A percentile compares a stretch with the other conserved stretches of the same genome.
Conservation (phyloP, 2,888 invertebrate genomes). For the Baccha elongata region DNA sequence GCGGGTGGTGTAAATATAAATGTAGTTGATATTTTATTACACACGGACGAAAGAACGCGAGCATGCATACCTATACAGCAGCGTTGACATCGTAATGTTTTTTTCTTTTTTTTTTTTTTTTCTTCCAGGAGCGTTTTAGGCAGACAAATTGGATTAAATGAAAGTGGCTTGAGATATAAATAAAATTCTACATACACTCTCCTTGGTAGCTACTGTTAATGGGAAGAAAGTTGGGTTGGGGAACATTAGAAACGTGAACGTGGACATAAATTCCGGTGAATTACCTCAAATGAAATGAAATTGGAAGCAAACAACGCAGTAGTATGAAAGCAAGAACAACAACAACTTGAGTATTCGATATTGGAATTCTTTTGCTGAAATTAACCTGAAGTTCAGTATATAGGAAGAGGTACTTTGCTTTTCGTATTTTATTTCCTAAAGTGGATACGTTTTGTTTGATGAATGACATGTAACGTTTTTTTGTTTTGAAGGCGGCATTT, state of each 20-base stretch:
- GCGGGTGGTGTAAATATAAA: slow-evolving; percentile 50
- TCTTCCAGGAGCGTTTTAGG: slow-evolving; percentile 4
- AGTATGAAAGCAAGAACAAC: neutral
- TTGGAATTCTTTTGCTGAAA: slow-evolving; percentile 41
- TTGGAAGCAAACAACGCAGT: slow-evolving; percentile 15
- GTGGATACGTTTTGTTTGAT: slow-evolving; percentile 42
- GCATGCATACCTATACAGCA: neutral
- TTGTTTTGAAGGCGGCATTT: slow-evolving; percentile 4
- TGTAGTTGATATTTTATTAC: slow-evolving; percentile 64
- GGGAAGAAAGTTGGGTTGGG: neutral
- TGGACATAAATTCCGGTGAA: slow-evolving; percentile 58
- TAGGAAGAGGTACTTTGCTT: slow-evolving; percentile 6
- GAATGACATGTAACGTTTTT: slow-evolving; percentile 24
- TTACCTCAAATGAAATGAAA: slow-evolving; percentile 38
- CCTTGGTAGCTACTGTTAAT: neutral
- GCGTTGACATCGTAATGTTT: slow-evolving; percentile 29
- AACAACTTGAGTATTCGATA: slow-evolving; percentile 37
- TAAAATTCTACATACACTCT: slow-evolving; percentile 39
- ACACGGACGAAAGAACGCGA: neutral
- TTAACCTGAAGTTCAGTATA: slow-evolving; percentile 33
- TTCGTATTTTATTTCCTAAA: slow-evolving; percentile 32
- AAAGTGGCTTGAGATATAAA: slow-evolving; percentile 61
- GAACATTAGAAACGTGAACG: slow-evolving; percentile 10
- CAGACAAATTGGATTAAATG: slow-evolving; percentile 64
- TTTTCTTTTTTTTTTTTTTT: no score